These are phyloP conservation scores for Nephrotoma appendiculata DNA, from an alignment of 2,888 invertebrate species.

Conservation along the genomic window DNA sequence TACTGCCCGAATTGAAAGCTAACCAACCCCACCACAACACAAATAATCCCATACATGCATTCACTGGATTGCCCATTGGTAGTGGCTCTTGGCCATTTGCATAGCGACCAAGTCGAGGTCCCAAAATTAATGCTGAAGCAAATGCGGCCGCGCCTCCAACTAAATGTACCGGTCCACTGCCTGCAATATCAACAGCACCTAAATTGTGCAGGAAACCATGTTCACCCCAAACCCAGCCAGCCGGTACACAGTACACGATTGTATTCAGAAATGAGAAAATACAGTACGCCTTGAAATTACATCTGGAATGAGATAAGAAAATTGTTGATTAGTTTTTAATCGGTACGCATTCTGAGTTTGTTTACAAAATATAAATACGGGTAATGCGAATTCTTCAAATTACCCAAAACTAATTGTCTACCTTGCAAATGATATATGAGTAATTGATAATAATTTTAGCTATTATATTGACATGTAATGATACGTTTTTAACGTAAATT, in stretches of 20 bases:
- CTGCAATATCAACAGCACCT: constrained; percentile 86
- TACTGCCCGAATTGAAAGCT: constrained; percentile 87
- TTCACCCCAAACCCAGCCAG: constrained; percentile 86
- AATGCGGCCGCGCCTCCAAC: constrained; percentile 68
- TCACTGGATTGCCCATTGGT: constrained; percentile 77
- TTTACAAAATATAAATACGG: neutral
- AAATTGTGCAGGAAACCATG: constrained; percentile 72
- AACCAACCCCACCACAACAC: constrained; percentile 97
- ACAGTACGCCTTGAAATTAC: constrained; percentile 83
- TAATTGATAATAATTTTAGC: neutral
- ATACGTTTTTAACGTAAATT: neutral
- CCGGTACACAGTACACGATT: constrained; percentile 80
- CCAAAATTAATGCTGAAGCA: constrained; percentile 79
- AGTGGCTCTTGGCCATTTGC: constrained; percentile 58
- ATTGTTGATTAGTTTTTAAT: neutral
- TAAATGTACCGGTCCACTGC: constrained; percentile 80
- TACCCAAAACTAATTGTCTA: neutral
- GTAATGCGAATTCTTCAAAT: neutral
- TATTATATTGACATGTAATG: neutral
- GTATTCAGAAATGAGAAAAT: constrained; percentile 81
- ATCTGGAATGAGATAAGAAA: constrained; percentile 36
- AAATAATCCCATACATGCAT: constrained; percentile 81
- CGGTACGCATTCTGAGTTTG: neutral
- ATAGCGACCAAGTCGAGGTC: constrained; percentile 75
- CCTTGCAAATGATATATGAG: neutral